Conservation (phyloP, 2,888 invertebrate species). For the Drosophila flavopinicola region DNA sequence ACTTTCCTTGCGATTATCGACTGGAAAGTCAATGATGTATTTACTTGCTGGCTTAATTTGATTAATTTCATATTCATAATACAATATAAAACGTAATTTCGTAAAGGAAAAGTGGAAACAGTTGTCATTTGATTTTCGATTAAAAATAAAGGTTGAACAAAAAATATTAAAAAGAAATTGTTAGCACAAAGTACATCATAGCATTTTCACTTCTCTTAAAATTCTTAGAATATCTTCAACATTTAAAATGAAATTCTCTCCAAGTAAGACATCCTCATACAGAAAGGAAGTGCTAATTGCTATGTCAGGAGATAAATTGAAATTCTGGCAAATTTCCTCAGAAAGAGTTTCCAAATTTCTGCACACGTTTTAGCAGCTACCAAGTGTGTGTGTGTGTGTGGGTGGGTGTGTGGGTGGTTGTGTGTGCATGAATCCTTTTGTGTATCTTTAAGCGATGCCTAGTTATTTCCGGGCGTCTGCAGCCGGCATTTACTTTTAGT, state of each 20-base stretch:
- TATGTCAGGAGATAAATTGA: constrained; percentile 30
- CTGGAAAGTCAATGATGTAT: neutral
- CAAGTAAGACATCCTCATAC: neutral
- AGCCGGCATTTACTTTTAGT: constrained; percentile 64
- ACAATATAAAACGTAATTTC: too few relatives aligned
- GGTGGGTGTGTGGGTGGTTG: too few relatives aligned
- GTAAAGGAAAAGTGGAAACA: too few relatives aligned
- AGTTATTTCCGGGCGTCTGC: constrained; percentile 57
- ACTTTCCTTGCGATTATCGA: neutral
- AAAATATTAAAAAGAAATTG: too few relatives aligned
- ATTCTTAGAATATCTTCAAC: neutral
- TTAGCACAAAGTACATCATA: too few relatives aligned
- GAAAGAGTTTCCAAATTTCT: constrained; percentile 1
- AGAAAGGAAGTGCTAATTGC: constrained; percentile 27
- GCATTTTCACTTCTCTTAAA: too few relatives aligned
- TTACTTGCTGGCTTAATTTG: too few relatives aligned
- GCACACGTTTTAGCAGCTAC: constrained; percentile 2
- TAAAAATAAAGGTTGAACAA: too few relatives aligned
- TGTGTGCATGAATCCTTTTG: constrained; percentile 14
- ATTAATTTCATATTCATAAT: too few relatives aligned
- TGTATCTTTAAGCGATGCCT: constrained; percentile 48
- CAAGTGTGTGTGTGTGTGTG: constrained; percentile 1
- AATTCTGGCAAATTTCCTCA: constrained; percentile 26
- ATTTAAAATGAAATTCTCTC: neutral
- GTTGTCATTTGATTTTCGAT: too few relatives aligned